Evolutionary conservation across 2,797 vertebrate species (phyloP).

Genomic region (Chelidonichthys spinosus): DNA sequence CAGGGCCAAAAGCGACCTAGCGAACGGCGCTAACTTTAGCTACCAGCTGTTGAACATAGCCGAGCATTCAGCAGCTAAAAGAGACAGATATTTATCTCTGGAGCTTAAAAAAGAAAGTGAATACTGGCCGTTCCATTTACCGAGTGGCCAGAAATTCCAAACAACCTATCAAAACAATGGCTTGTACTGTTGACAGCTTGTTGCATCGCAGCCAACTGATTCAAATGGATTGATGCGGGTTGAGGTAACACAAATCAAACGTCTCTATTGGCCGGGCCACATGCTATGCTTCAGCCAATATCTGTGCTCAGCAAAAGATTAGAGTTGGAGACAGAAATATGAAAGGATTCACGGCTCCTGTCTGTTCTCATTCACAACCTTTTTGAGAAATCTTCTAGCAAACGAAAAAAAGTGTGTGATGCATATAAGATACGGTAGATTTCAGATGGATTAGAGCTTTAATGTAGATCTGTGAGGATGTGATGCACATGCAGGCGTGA

Average conservation of each 20-base stretch:
- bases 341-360: not conserved
- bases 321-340: not conserved
- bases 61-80: not conserved
- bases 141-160: not conserved
- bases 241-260: not conserved
- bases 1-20: not conserved
- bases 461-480: not conserved
- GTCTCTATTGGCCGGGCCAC: not conserved
- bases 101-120: not conserved
- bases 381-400: not conserved
- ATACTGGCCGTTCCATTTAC: not conserved
- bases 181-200: not conserved
- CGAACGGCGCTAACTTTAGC: not conserved
- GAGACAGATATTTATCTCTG: not conserved
- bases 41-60: not conserved
- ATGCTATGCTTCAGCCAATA: not conserved
- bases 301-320: not conserved
- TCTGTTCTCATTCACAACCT: not conserved
- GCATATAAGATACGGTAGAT: not conserved
- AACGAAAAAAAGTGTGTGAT: not conserved
- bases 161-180: not conserved
- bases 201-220: conserved; percentile 8
- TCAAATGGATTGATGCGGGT: not conserved
- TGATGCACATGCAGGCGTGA: not conserved
- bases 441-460: not conserved